Percentiles rank a stretch among this genome's conserved stretches.
phyloP scores from a whole-genome alignment of 2,888 invertebrate genomes.

The Acanthococcus lagerstroemiae region DNA sequence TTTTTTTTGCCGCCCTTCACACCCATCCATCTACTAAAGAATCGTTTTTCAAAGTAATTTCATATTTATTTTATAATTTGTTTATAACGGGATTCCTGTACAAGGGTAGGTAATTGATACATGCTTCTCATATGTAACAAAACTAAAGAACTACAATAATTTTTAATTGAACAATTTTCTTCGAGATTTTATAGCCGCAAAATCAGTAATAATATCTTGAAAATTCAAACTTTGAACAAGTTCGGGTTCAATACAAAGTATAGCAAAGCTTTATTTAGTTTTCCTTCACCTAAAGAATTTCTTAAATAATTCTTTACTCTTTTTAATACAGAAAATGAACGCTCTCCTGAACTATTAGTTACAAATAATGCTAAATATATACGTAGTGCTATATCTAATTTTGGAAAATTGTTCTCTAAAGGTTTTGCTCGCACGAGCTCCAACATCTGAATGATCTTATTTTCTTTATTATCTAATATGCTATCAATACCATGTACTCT shows the following conservation, averaged over 20 bases:
- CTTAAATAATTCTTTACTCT: conserved; percentile 3
- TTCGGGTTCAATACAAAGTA: neutral
- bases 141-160: too few species aligned
- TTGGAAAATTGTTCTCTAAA: neutral
- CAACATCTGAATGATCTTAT: neutral
- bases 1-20: too few species aligned
- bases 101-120: too few species aligned
- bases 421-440: neutral
- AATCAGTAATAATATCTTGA: neutral
- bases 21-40: too few species aligned
- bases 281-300: neutral
- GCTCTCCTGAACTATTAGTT: conserved; percentile 1
- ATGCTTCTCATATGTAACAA: too few species aligned
- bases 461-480: neutral
- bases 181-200: neutral
- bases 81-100: too few species aligned
- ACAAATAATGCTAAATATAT: neutral
- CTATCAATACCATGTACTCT: neutral
- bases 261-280: neutral
- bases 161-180: neutral
- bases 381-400: neutral
- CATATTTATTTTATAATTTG: too few species aligned
- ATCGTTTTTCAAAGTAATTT: too few species aligned
- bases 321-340: conserved; percentile 1
- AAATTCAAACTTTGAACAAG: neutral